Conservation (phyloP, 2,888 invertebrate genomes). For the Euzophera pinguis region DNA sequence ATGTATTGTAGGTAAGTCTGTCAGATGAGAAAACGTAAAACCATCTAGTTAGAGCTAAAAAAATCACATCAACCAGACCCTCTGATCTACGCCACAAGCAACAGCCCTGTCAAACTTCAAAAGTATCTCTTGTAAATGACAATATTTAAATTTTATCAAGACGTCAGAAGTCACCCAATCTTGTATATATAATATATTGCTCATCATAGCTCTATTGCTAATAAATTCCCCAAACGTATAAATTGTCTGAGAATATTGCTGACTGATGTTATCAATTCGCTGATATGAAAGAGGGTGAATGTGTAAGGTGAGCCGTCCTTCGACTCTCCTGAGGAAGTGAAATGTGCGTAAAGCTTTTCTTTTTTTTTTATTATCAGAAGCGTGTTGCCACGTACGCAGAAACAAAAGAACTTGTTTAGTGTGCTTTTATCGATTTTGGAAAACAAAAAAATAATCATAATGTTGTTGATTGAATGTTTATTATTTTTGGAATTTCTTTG, state of each 20-base stretch:
- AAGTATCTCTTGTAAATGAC: too few species aligned
- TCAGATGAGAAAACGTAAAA: too few species aligned
- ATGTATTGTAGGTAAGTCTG: too few species aligned
- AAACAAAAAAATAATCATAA: neutral
- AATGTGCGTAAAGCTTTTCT: neutral
- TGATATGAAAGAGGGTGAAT: conserved; percentile 16
- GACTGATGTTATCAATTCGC: conserved; percentile 25
- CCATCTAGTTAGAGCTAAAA: too few species aligned
- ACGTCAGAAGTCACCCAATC: neutral
- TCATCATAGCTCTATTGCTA: neutral
- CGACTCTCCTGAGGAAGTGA: neutral
- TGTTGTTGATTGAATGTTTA: neutral
- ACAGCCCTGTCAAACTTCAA: too few species aligned
- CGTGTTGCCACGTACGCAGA: neutral
- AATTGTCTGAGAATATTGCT: conserved; percentile 38
- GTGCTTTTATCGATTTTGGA: neutral
- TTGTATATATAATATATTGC: neutral
- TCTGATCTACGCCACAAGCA: too few species aligned
- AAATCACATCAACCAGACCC: too few species aligned
- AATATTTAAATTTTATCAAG: too few species aligned
- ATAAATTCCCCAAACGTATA: conserved; percentile 20
- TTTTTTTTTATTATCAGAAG: conserved; percentile 3
- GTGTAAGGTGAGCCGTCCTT: neutral
- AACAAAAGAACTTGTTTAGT: neutral
- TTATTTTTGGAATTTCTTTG: too few species aligned